Percentiles rank a stretch among this genome's conserved stretches.
Evolutionary conservation across 2,113 vertebrate genomes (phyloP).

Genomic region (Paradisaea rubra): DNA sequence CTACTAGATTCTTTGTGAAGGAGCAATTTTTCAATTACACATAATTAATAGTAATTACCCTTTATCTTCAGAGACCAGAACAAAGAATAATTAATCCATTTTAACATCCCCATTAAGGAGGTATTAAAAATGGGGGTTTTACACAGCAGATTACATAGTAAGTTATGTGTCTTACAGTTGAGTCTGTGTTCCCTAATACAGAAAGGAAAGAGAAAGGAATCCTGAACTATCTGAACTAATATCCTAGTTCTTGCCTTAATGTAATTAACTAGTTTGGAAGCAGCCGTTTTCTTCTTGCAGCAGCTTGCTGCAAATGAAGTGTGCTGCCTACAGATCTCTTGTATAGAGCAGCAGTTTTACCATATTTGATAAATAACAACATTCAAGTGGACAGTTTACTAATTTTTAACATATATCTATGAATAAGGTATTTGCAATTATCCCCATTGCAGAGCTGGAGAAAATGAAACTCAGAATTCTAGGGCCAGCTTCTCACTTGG

Average conservation of each 20-base stretch:
- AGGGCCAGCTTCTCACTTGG: background rate
- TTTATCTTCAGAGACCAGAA: constrained; percentile 49
- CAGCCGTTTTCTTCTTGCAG: background rate
- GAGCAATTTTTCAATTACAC: constrained; percentile 39
- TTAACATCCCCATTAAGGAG: background rate
- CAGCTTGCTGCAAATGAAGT: background rate
- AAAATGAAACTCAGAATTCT: background rate
- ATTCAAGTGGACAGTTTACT: background rate
- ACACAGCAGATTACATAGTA: background rate
- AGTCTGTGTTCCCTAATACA: background rate
- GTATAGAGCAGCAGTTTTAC: background rate
- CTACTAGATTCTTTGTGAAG: background rate
- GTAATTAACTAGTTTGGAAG: background rate
- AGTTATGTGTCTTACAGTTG: background rate
- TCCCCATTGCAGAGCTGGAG: background rate
- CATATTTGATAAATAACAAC: background rate
- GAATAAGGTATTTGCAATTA: background rate
- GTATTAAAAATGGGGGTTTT: background rate
- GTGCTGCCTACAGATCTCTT: background rate
- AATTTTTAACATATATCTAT: background rate
- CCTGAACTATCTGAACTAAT: background rate
- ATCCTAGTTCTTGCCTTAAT: background rate
- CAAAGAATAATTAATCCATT: constrained; percentile 46
- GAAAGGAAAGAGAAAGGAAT: background rate
- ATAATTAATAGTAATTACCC: constrained; percentile 46